Conservation (phyloP, 1,140 invertebrate genomes). For the Drosophila bocki region DNA sequence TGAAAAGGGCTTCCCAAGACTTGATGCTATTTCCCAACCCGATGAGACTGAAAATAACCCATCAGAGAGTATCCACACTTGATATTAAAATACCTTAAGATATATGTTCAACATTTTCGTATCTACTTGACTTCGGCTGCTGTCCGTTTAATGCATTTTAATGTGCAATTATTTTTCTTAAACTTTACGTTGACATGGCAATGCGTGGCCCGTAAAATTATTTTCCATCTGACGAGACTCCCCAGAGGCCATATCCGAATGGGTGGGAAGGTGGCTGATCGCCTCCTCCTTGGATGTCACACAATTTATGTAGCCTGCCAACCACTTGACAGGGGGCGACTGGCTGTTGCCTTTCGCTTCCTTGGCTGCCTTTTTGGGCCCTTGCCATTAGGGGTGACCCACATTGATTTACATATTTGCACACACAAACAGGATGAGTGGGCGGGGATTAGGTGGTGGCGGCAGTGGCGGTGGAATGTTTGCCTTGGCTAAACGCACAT, state of each 20-base stretch:
- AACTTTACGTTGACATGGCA: constrained; percentile 63
- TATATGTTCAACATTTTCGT: constrained; percentile 12
- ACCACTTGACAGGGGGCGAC: constrained; percentile 58
- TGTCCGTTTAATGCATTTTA: constrained; percentile 57
- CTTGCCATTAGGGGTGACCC: constrained; percentile 64
- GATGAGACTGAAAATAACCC: background rate
- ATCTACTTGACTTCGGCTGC: constrained; percentile 32
- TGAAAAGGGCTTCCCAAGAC: background rate
- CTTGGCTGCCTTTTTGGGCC: constrained; percentile 28
- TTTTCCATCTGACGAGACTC: constrained; percentile 48
- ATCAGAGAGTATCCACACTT: constrained; percentile 4
- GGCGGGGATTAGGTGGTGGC: constrained; percentile 41
- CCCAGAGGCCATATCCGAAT: constrained; percentile 37
- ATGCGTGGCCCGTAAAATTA: constrained; percentile 53
- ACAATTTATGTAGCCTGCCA: constrained; percentile 65
- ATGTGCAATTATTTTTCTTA: constrained; percentile 62
- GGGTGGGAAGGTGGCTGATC: background rate
- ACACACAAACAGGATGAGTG: constrained; percentile 37
- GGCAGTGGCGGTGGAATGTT: constrained; percentile 50
- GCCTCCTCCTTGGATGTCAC: constrained; percentile 40
- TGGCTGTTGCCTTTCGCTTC: constrained; percentile 34
- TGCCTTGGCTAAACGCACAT: constrained; percentile 73
- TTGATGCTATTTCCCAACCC: background rate
- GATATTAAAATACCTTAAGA: background rate
- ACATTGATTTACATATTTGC: constrained; percentile 79